Percentiles rank a stretch among this genome's conserved stretches.
phyloP scores from a whole-genome alignment of 2,113 vertebrate species.

The Oxyruncus cristatus region DNA sequence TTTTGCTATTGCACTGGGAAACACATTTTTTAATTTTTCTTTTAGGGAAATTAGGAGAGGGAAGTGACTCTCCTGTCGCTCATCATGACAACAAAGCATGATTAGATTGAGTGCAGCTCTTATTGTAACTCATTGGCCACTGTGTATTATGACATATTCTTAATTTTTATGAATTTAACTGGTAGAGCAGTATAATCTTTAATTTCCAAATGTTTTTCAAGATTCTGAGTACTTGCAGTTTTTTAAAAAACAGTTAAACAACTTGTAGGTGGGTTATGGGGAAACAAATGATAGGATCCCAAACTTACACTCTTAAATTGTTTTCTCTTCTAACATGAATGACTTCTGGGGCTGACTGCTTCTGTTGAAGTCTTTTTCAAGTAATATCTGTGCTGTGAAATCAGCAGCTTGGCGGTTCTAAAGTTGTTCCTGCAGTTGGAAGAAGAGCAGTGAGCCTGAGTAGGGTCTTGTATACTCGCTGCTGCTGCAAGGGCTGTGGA shows the following conservation, averaged over 20 bases:
- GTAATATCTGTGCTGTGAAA: background rate
- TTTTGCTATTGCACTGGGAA: background rate
- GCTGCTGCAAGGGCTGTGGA: background rate
- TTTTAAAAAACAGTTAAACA: background rate
- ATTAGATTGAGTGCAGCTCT: background rate
- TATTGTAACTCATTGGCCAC: background rate
- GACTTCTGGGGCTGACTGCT: background rate
- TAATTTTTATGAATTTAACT: background rate
- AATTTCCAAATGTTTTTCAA: background rate
- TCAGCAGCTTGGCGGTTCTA: background rate
- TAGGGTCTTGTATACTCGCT: background rate
- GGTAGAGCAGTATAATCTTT: background rate
- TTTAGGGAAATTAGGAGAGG: background rate
- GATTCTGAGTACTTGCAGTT: background rate
- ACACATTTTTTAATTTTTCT: background rate
- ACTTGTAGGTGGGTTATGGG: background rate
- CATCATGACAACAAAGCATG: background rate
- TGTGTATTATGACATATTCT: background rate
- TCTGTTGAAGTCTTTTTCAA: background rate
- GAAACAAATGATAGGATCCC: background rate
- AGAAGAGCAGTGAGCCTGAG: background rate
- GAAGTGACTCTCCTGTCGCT: constrained; percentile 20
- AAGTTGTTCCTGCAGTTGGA: background rate
- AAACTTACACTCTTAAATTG: background rate
- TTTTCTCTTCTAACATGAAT: background rate